Evolutionary conservation across 1,140 invertebrate species (phyloP), one percentile per base, ranked within the genome.

Genomic region (Dufourea novaeangliae): DNA sequence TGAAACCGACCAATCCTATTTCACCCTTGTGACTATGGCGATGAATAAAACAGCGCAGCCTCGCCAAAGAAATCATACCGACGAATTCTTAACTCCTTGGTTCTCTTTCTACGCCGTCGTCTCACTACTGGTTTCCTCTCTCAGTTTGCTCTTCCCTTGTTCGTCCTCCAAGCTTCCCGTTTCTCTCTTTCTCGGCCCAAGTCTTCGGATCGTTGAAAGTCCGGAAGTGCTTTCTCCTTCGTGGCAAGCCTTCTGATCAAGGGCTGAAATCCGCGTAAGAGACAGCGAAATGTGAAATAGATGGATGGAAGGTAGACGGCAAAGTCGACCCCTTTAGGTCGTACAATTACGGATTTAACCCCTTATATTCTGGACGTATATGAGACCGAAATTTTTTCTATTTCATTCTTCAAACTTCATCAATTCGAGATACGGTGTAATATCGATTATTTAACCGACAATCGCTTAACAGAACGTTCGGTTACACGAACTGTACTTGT

Each of bases 21-120:
- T 34, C 44, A 66, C n/a, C 62, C 27, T 34, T 34, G 67, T 37
- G 66, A 74, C 81, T 78, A 64, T 56, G 22, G 32, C 6, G 44
- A 83, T 83, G 80, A 83, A 83, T 83, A 83, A 83, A 83, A 79
- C 80, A 82, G 44, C 20, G 50, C 34, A 52, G 34, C 39, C 44
- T 46, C 56, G 57, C 44, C 52, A 41, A 63, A 32, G 62, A 79
- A 79, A 72, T 79, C 82, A 71, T 68, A 62, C 64, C 12, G 54
- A 67, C 44, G 61, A 82, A 66, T 68, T 52, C 66, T 59, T 11
- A 29, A 27, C 41, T 25, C 62, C 71, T 17, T 63, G 50, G 41
- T 39, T 12, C 34, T 54, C 22, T 77, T 54, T 62, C 54, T 17
- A 27, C 27, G 29, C n/a, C 20, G n/a, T n/a, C 20, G n/a, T n/a